Evolutionary conservation across 2,888 invertebrate species (phyloP), one percentile per base, ranked within the genome.

Genomic region (Conistra vaccinii): DNA sequence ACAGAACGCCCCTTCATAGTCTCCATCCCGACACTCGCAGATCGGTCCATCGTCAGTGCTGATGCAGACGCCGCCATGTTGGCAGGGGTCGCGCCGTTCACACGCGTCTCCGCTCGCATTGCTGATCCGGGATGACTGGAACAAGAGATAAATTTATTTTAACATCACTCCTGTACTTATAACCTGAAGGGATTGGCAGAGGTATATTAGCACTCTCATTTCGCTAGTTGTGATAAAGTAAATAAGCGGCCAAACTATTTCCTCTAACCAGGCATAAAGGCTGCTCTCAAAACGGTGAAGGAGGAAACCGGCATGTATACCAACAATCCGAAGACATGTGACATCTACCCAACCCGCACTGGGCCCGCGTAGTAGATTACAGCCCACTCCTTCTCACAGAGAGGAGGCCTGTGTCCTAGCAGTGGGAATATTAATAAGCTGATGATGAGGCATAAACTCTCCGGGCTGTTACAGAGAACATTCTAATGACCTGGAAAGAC

Each of bases 1-100:
- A 95, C 99, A 99, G 95, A 98, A 98, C 88, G 98, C 98, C 48
- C 99, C 99, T 93, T 99, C 98, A 93, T 98, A 99, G 94, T 99
- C 99, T 32, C 98, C 98, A 90, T 98, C 98, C 48, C 98, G 97
- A 93, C 99, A 99, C 96, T 99, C 99, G 97, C 99, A 99, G 91
- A 98, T 98, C 62, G 99, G 98, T 32, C 99, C 99, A 83, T 98
- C 98, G 94, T 99, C 99, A 6, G 99, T 99, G 88, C 98, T 99
- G 96, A 99, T 99, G 97, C 99, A 99, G 88, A 99, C 98, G 26
- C 99, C 99, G 6, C 98, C 98, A 91, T 99, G 99, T 92, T 98
- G 98, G 94, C 99, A 99, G 0, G 99, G 99, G 95, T 99, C 98
- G 72, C 98, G 97, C 1, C 98, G 97, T 93, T 98, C 98, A 90